Percentiles rank a stretch among this genome's conserved stretches.
These are phyloP conservation scores for Epinephelus fuscoguttatus DNA, from an alignment of 2,113 vertebrate species.

Conservation along the genomic window DNA sequence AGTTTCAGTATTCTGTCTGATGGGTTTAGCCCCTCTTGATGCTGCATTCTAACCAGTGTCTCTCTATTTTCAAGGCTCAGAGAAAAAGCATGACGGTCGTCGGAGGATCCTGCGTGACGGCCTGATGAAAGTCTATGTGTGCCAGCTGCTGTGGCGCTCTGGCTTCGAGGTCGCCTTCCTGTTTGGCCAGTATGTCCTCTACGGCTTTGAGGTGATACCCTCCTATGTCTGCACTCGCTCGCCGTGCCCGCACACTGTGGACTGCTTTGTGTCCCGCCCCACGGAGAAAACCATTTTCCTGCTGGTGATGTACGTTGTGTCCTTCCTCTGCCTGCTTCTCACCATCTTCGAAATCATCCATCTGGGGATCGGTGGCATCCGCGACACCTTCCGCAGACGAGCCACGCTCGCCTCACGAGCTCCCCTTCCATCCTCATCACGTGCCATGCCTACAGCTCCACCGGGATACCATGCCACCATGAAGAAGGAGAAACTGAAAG, in stretches of 20 bases:
- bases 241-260: conserved; percentile 90
- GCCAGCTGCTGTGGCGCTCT: conserved; percentile 87
- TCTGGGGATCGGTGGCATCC: conserved; percentile 86
- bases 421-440: conserved; percentile 19
- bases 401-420: conserved; percentile 25
- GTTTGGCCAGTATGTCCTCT: conserved; percentile 89
- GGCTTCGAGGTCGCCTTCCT: conserved; percentile 89
- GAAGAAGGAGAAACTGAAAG: conserved; percentile 84
- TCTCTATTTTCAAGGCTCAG: conserved; percentile 13
- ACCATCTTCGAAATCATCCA: conserved; percentile 90
- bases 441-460: conserved; percentile 76
- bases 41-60: not conserved
- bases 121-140: conserved; percentile 90
- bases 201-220: conserved; percentile 87
- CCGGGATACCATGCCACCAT: conserved; percentile 88
- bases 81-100: conserved; percentile 87
- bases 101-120: conserved; percentile 89
- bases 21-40: not conserved
- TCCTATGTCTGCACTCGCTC: conserved; percentile 88
- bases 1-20: not conserved
- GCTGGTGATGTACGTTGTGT: conserved; percentile 91
- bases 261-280: conserved; percentile 93
- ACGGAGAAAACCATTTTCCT: conserved; percentile 94
- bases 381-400: conserved; percentile 82
- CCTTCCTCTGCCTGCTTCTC: conserved; percentile 89